Percentiles rank a stretch among this genome's conserved stretches.
Evolutionary conservation across 2,113 vertebrate species (phyloP).

Genomic region (Morone chrysops): DNA sequence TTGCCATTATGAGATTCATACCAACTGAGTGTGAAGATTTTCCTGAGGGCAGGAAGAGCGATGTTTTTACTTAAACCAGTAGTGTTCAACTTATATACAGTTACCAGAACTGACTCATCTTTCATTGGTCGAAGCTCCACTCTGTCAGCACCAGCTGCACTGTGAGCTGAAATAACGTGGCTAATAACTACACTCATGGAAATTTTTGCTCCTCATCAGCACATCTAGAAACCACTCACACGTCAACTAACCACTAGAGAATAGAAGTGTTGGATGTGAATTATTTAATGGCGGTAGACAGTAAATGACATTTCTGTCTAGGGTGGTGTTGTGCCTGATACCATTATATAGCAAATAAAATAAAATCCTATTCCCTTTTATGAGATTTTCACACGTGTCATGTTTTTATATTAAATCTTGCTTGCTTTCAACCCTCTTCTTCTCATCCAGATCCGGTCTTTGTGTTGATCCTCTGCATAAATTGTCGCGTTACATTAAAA

Average conservation of each 20-base stretch:
- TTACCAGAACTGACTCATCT: constrained; percentile 9
- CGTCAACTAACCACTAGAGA: constrained; percentile 78
- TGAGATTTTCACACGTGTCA: constrained; percentile 40
- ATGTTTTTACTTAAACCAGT: background rate
- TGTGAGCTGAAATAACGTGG: constrained; percentile 17
- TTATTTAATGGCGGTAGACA: constrained; percentile 69
- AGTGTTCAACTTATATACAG: background rate
- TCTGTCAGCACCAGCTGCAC: constrained; percentile 7
- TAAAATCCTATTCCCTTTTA: constrained; percentile 64
- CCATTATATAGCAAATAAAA: constrained; percentile 59
- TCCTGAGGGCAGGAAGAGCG: constrained; percentile 40
- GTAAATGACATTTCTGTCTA: constrained; percentile 60
- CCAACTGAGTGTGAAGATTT: constrained; percentile 14
- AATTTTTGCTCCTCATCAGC: constrained; percentile 41
- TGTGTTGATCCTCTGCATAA: constrained; percentile 6
- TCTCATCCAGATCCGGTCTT: background rate
- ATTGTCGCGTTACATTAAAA: background rate
- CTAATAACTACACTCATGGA: constrained; percentile 26
- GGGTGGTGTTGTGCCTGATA: constrained; percentile 61
- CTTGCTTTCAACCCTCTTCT: background rate
- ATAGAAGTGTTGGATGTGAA: constrained; percentile 67
- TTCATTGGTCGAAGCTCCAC: constrained; percentile 8
- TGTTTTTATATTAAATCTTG: constrained; percentile 53
- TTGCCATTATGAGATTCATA: constrained; percentile 11
- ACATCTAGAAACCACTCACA: constrained; percentile 68